These are phyloP conservation scores for Epizoanthus rinbou DNA, from an alignment of 92 coral and sea anemone species.

Conservation along the genomic window DNA sequence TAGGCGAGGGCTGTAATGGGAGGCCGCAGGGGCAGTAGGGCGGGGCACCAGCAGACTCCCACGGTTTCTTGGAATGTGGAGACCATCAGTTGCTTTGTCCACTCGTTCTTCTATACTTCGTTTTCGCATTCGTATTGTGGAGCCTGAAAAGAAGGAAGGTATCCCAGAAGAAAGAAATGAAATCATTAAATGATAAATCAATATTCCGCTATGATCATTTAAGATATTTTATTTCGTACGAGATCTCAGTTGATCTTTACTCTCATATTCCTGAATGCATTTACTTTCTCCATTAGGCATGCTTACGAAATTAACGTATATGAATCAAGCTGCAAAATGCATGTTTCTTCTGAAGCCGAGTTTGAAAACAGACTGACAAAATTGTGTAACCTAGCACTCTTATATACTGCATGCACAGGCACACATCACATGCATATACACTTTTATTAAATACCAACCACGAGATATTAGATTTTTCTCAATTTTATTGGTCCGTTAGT, in stretches of 20 bases:
- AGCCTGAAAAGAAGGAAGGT: neutral
- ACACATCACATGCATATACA: too few species aligned
- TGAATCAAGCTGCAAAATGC: too few species aligned
- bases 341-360: neutral
- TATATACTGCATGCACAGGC: too few species aligned
- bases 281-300: neutral
- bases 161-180: neutral
- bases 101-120: slow-evolving; percentile 22
- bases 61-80: slow-evolving; percentile 29
- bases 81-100: slow-evolving; percentile 32
- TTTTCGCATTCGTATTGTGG: slow-evolving; percentile 25
- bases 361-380: neutral
- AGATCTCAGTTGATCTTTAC: neutral
- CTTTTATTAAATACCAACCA: too few species aligned
- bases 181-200: neutral
- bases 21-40: neutral
- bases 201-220: too few species aligned
- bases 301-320: too few species aligned
- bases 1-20: slow-evolving; percentile 35
- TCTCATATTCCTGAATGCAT: neutral
- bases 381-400: too few species aligned
- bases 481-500: too few species aligned
- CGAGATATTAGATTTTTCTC: too few species aligned
- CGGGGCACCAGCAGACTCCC: slow-evolving; percentile 38
- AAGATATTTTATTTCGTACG: neutral